These are phyloP conservation scores for Alectoris magna DNA, from an alignment of 2,797 vertebrate species.

Conservation along the genomic window DNA sequence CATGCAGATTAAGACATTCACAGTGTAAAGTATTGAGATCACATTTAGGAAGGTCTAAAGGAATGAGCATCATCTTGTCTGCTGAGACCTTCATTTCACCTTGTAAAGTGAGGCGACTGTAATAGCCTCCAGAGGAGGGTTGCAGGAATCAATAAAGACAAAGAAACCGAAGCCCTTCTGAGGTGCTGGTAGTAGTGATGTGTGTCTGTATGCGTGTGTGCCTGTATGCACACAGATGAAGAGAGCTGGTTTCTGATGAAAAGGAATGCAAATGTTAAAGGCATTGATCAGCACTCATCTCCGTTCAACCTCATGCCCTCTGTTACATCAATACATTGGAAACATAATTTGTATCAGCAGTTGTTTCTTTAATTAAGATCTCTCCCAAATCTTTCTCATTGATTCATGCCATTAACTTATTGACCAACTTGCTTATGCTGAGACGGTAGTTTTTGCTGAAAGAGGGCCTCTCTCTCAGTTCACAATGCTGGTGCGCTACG, in stretches of 20 bases:
- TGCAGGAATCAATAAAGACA: constrained; percentile 76
- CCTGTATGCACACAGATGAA: neutral
- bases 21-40: neutral
- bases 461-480: constrained; percentile 34
- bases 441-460: constrained; percentile 80
- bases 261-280: constrained; percentile 88
- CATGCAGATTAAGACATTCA: constrained; percentile 34
- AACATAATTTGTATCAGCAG: constrained; percentile 96
- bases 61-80: neutral
- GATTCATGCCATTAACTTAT: constrained; percentile 93
- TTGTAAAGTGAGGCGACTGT: constrained; percentile 76
- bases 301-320: constrained; percentile 74
- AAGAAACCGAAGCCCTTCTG: constrained; percentile 82
- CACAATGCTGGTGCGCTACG: neutral
- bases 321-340: constrained; percentile 87
- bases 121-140: constrained; percentile 72
- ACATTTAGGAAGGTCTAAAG: neutral
- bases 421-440: constrained; percentile 85
- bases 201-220: rapidly evolving
- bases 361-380: constrained; percentile 98
- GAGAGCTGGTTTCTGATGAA: constrained; percentile 74
- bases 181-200: constrained; percentile 53
- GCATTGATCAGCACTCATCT: constrained; percentile 84
- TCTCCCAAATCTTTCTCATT: constrained; percentile 89
- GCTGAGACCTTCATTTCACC: constrained; percentile 86